Evolutionary conservation across 1,140 invertebrate genomes (phyloP).

Genomic region (Bombus turneri): DNA sequence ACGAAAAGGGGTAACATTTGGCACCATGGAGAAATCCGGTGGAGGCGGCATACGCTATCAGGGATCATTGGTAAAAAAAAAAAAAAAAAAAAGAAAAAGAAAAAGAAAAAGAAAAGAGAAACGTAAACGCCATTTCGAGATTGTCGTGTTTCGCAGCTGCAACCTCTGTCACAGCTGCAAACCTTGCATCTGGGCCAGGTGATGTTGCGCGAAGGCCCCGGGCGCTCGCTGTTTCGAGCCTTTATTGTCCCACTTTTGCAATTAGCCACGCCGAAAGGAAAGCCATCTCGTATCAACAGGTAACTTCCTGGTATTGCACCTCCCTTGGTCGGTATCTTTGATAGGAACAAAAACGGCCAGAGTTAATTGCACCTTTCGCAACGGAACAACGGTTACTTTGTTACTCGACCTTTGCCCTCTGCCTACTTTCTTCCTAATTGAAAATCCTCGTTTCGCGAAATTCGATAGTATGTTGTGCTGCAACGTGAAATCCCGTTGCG

Average conservation of each 20-base stretch:
- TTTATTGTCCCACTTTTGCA: conserved; percentile 73
- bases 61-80: conserved; percentile 55
- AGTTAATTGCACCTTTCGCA: conserved; percentile 46
- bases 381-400: conserved; percentile 3
- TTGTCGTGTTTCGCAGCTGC: conserved; percentile 56
- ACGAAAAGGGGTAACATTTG: neutral
- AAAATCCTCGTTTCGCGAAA: conserved; percentile 42
- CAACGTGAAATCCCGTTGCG: neutral
- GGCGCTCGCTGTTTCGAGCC: neutral
- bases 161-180: conserved; percentile 49
- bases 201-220: conserved; percentile 23
- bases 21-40: conserved; percentile 1
- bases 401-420: conserved; percentile 24
- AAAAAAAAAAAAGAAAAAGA: too few relatives aligned
- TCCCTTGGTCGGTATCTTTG: conserved; percentile 13
- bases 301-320: conserved; percentile 40
- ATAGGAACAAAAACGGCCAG: conserved; percentile 34
- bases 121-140: conserved; percentile 66
- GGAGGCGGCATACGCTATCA: conserved; percentile 43
- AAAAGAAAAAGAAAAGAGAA: conserved; percentile 38
- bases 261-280: conserved; percentile 63
- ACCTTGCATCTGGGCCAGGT: conserved; percentile 52
- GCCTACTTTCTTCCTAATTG: conserved; percentile 42
- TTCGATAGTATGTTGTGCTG: conserved; percentile 17
- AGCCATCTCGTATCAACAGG: conserved; percentile 61